Conservation (phyloP, 2,113 vertebrate genomes). For the Gadus chalcogrammus region DNA sequence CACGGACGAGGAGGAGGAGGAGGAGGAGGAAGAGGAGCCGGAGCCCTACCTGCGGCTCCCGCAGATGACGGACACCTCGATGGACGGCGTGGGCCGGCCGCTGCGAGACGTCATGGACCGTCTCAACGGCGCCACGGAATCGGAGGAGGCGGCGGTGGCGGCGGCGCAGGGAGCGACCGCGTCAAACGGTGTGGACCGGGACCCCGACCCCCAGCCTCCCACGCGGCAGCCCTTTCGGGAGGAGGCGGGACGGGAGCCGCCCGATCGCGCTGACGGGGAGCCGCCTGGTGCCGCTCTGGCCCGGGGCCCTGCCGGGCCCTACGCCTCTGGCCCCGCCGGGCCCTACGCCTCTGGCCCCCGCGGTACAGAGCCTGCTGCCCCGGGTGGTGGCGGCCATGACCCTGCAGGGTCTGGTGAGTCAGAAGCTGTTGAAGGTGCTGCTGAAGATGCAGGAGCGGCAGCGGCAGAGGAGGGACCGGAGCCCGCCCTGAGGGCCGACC, state of each 20-base stretch:
- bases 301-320: constrained; percentile 81
- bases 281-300: constrained; percentile 69
- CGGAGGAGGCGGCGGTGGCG: constrained; percentile 24
- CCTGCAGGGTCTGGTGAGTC: constrained; percentile 87
- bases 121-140: constrained; percentile 80
- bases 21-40: constrained; percentile 32
- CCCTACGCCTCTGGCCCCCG: constrained; percentile 89
- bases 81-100: constrained; percentile 85
- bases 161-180: background rate
- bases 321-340: constrained; percentile 88
- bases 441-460: constrained; percentile 77
- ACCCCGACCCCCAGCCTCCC: constrained; percentile 25
- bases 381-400: constrained; percentile 93
- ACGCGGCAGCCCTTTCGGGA: constrained; percentile 89
- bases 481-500: constrained; percentile 33
- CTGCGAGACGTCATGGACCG: constrained; percentile 85
- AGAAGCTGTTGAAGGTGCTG: constrained; percentile 84
- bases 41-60: constrained; percentile 74
- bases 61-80: constrained; percentile 89
- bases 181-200: constrained; percentile 5
- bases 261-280: constrained; percentile 66
- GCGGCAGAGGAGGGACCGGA: constrained; percentile 41
- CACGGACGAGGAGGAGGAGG: background rate
- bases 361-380: constrained; percentile 86
- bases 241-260: constrained; percentile 75